phyloP scores from a whole-genome alignment of 2,113 vertebrate species.

The Pogonocichla stellata region DNA sequence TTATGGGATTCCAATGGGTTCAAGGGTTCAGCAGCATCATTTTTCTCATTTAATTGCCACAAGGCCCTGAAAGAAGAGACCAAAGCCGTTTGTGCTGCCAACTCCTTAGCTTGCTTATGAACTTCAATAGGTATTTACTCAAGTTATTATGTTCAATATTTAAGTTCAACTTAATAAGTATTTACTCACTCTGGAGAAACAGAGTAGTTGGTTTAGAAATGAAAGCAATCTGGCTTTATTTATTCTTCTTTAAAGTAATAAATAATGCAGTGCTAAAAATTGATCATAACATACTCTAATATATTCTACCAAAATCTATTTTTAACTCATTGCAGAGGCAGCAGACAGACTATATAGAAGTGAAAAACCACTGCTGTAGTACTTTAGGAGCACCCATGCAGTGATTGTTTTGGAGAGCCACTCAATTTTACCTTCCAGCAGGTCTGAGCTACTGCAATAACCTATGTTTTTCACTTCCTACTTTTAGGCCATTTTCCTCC shows the following conservation, averaged over 20 bases:
- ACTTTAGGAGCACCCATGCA: neutral
- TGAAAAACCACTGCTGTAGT: neutral
- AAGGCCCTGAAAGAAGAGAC: neutral
- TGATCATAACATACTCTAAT: neutral
- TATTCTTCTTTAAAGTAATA: slow-evolving; percentile 37
- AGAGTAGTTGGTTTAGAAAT: slow-evolving; percentile 11
- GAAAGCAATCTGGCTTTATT: slow-evolving; percentile 23
- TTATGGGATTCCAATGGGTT: neutral
- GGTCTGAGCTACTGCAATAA: neutral
- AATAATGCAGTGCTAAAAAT: slow-evolving; percentile 46
- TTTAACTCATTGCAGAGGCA: neutral
- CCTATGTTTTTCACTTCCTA: neutral
- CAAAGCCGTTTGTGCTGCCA: neutral
- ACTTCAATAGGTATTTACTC: neutral
- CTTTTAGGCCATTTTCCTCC: neutral
- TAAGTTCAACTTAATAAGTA: neutral
- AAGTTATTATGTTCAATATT: slow-evolving; percentile 4
- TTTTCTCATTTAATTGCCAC: neutral
- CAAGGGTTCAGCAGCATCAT: neutral
- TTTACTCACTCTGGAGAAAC: slow-evolving; percentile 13
- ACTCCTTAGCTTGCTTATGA: neutral
- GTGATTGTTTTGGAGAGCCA: neutral
- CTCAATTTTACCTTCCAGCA: slow-evolving; percentile 1
- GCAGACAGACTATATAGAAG: neutral
- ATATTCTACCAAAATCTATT: slow-evolving; percentile 2